Evolutionary conservation across 2,113 vertebrate species (phyloP), one percentile per base, ranked within the genome.

Genomic region (Mastomys coucha): DNA sequence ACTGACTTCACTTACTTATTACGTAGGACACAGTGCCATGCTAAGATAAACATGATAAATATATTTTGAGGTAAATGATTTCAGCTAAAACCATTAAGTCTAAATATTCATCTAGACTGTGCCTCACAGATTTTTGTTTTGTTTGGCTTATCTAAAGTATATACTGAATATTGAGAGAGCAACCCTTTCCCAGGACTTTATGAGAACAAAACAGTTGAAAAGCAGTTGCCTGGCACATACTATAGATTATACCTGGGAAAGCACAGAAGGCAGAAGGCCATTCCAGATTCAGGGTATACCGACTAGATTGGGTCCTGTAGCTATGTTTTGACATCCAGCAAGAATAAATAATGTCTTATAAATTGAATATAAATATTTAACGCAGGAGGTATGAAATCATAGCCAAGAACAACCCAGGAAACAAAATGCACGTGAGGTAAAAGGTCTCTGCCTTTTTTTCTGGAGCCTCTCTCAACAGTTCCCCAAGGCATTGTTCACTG

Each of bases 81-180:
- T 97, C 78, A 96, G 49, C 31, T 89, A 70, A 94, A 92, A 92
- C 14, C 28, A 84, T 13, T 19, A 94, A 70, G 51, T 76, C 31
- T 96, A 82, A 92, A 76, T 88, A 72, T 91, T 65, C 78, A 87
- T 42, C 22, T 75, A 84, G 49, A 70, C 4, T 94, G 8, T 92
- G 49, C 36, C 69, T 95, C 45, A 70, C 56, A 73, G 33, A 13
- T 2, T 53, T 53, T 53, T 12, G 53, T 53, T 53, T 53, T 53
- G 53, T 53, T 1, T 26, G 33, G 70, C 87, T 67, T 51, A 4
- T n/a, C 45, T 45, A 45, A 45, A 39, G n/a, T 36, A 22, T 20
- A 19, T 72, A 10, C 70, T 39, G 22, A 72, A 73, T 39, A 22
- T 22, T 73, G 39, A 73, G n/a, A 73, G 70, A 73, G 70, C 8